Evolutionary conservation across 53 echinoderm and acorn worm genomes (phyloP), one percentile per base, ranked within the genome.

Genomic region (Holothuria scabra): DNA sequence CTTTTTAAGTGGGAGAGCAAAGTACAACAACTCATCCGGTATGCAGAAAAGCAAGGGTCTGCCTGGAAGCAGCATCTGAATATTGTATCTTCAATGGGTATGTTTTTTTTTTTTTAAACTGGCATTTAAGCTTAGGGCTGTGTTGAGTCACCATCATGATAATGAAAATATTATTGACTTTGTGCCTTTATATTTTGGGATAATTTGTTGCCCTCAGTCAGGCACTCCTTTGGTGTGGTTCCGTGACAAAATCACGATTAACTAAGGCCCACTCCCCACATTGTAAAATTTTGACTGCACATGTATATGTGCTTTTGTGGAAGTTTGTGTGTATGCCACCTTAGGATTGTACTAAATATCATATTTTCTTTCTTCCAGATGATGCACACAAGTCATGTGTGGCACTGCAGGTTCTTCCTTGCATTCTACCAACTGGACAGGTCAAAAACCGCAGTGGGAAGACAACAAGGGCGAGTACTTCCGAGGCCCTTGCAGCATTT

Each of bases 41-140:
- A 63, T 63, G 63, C 63, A 26, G 63, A 63, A 63, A 63, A 63
- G 29, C 63, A 63, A 29, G 63, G 63, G 22, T 63, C 63, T 63
- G 63, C 63, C 63, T 63, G 63, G 63, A 63, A 63, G 29, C 63
- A 63, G 63, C 63, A 63, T 26, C 29, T 63, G 25, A 63, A 23
- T 29, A 26, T 63, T 23, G 18, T 26, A 4, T 25, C 63, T 26
- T 20, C 29, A 25, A 5, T 26, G 29, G 63, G 63, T 63, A 26
- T 13, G 63, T 63, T 25, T 63, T 20, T n/a, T n/a, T n/a, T n/a
- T 23, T 48, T 48, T 48, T 48, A 48, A 48, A 48, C 48, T 48
- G 7, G 7, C 48, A 48, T 48, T 12, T 12, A 48, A 48, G 48
- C 48, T 48, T 48, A 48, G 48, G 7, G 48, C 48, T 48, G 48